phyloP scores from a whole-genome alignment of 2,797 vertebrate species.

The Crax fasciolata region DNA sequence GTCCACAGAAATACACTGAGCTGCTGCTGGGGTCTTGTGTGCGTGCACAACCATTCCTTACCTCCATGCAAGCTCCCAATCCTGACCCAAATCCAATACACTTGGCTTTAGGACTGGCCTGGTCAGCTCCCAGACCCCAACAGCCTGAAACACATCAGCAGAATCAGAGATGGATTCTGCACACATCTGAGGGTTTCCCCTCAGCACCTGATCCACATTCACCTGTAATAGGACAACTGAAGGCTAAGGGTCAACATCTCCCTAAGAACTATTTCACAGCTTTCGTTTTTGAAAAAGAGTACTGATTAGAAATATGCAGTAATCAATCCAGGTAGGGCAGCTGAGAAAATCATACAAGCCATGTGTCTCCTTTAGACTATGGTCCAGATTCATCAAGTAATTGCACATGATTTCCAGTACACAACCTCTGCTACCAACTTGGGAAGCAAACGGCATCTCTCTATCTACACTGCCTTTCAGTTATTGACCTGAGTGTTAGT shows the following conservation, averaged over 20 bases:
- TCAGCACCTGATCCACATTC: background rate
- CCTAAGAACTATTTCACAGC: background rate
- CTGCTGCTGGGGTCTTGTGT: accelerated
- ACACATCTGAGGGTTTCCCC: background rate
- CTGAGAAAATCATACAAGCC: background rate
- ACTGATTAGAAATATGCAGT: background rate
- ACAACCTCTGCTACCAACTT: background rate
- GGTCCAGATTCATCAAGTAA: background rate
- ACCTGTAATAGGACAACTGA: background rate
- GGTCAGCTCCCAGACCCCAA: background rate
- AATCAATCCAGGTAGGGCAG: background rate
- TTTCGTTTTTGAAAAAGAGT: background rate
- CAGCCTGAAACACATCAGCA: background rate
- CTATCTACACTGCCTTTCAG: background rate
- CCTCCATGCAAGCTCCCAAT: background rate
- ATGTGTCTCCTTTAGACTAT: background rate
- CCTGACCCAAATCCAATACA: background rate
- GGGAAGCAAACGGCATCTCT: background rate
- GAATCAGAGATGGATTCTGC: background rate
- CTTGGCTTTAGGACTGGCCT: background rate
- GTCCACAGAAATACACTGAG: background rate
- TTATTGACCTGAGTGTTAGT: background rate
- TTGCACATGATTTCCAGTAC: background rate
- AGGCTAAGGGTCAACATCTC: background rate
- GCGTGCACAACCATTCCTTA: background rate